These are phyloP conservation scores for Dione vanillae DNA, from an alignment of 2,888 invertebrate species.

Conservation along the genomic window DNA sequence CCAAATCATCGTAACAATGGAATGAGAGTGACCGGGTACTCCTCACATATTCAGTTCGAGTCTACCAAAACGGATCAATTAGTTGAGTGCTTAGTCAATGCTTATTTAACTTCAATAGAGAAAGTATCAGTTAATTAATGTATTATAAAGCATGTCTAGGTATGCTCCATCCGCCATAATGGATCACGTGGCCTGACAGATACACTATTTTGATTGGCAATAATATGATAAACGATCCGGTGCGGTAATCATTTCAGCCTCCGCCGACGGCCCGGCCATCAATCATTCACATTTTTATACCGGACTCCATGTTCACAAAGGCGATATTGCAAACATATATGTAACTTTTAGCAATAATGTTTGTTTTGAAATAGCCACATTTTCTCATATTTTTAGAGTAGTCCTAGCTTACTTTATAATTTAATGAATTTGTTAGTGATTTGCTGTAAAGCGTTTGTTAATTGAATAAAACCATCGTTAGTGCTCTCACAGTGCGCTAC, in stretches of 20 bases:
- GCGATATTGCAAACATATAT: slow-evolving; percentile 53
- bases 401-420: slow-evolving; percentile 58
- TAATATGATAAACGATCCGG: slow-evolving; percentile 81
- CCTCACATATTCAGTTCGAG: slow-evolving; percentile 46
- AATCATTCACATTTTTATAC: slow-evolving; percentile 73
- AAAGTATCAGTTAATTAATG: slow-evolving; percentile 65
- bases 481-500: slow-evolving; percentile 68
- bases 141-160: slow-evolving; percentile 57
- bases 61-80: slow-evolving; percentile 63
- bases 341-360: slow-evolving; percentile 44
- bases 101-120: slow-evolving; percentile 63
- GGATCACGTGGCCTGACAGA: slow-evolving; percentile 80
- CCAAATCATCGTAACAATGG: slow-evolving; percentile 54
- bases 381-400: slow-evolving; percentile 55
- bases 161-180: slow-evolving; percentile 66
- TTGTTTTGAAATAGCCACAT: slow-evolving; percentile 42
- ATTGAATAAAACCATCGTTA: slow-evolving; percentile 61
- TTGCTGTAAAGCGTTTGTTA: slow-evolving; percentile 52
- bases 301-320: slow-evolving; percentile 64
- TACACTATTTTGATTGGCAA: slow-evolving; percentile 85
- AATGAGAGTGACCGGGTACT: slow-evolving; percentile 41
- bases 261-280: slow-evolving; percentile 71
- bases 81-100: slow-evolving; percentile 63
- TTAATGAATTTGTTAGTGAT: slow-evolving; percentile 52
- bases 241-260: slow-evolving; percentile 76